A percentile compares a stretch with the other conserved stretches of the same genome.
Evolutionary conservation across 2,113 vertebrate species (phyloP).

Genomic region (Alectura lathami): DNA sequence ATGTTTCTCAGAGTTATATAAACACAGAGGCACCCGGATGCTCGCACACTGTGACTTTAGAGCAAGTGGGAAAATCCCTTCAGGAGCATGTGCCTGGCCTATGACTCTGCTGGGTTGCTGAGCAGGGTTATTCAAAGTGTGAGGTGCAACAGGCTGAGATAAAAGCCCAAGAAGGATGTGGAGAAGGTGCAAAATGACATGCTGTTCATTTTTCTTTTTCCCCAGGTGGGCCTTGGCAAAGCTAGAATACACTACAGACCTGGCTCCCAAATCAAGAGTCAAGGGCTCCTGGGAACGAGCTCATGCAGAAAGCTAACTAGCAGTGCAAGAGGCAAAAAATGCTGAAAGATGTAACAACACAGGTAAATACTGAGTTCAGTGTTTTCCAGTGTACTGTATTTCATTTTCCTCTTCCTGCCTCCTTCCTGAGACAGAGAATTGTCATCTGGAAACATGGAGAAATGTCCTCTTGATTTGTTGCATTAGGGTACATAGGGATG

Average conservation of each 20-base stretch:
- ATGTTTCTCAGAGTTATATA: constrained; percentile 9
- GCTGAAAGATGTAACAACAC: neutral
- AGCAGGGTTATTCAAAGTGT: neutral
- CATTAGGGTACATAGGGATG: neutral
- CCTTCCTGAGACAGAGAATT: neutral
- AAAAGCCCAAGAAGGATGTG: neutral
- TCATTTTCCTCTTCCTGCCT: neutral
- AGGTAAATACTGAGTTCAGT: neutral
- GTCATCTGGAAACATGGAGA: neutral
- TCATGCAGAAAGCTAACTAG: neutral
- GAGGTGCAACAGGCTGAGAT: neutral
- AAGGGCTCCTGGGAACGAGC: neutral
- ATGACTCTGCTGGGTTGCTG: neutral
- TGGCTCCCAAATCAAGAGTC: neutral
- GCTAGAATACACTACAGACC: neutral
- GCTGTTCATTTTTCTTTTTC: neutral
- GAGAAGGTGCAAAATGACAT: neutral
- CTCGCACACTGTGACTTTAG: neutral
- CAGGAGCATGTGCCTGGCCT: neutral
- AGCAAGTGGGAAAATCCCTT: constrained; percentile 18
- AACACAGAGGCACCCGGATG: neutral
- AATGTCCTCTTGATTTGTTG: neutral
- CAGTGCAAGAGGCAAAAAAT: neutral
- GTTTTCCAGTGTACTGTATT: neutral
- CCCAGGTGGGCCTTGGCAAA: neutral